Base-by-base conservation (phyloP, 2,888 invertebrate species). In the Hyposoter didymator region DNA sequence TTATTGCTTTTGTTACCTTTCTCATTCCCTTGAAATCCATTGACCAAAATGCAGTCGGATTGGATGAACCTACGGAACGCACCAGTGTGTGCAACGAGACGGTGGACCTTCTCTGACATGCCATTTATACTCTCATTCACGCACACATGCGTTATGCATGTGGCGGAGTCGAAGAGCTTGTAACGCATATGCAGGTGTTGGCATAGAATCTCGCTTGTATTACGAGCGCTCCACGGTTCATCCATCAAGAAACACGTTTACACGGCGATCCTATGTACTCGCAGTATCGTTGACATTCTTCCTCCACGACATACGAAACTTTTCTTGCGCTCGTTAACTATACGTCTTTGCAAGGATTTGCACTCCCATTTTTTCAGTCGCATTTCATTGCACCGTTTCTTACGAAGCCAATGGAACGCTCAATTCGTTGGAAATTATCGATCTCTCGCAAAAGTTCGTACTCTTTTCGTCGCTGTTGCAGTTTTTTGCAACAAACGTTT, bases 181-280 rank as follows among this genome's bases (percentile, higher is more conserved):
- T 86, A 88, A 88, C 87, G 70, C 85, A 86, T 87, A 19, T 52
- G 52, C 86, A 87, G 88, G 88, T 84, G 88, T 81, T 59, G 78
- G 82, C 85, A 87, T 87, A 86, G 88, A 88, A 87, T 85, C 86
- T 73, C 78, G 76, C 72, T 84, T 85, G 47, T 66, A 66, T 49
- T 83, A 83, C 78, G 69, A 80, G 75, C 80, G 67, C 78, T 78
- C 80, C 88, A 88, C 85, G 88, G 87, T 88, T 89, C 91, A 91
- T 91, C 90, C 91, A 89, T 91, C 91, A 91, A 90, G 76, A 86
- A 88, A 90, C 88, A 88, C 49, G n/a, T n/a, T 80, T 84, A 79
- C 22, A 59, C 28, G 12, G 14, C 10, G 12, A 59, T 59, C 19
- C 5, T 43, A 19, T 85, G 85, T 84, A 85, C 82, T 87, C 82